Base-by-base conservation (phyloP, 2,888 invertebrate genomes). In the Melinopterus prodromus region DNA sequence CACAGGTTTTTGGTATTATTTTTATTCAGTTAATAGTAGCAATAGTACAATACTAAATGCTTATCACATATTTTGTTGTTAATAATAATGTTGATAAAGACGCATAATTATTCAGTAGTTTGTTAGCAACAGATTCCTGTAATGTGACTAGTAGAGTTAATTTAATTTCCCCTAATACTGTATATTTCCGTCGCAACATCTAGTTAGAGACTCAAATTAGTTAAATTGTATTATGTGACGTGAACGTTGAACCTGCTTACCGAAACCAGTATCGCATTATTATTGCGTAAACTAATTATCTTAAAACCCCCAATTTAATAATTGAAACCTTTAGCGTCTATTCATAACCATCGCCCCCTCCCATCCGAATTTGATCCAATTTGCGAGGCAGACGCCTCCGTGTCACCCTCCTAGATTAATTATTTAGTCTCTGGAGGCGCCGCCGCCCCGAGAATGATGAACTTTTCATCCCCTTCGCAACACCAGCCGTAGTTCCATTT, bases 241-340 rank as follows among this genome's bases (percentile, higher is more conserved):
- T 53, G 53, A 53, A 53, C 9, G 5, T 26, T 53, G 53, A 53
- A 12, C 53, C 53, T 53, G 53, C 53, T 53, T 53, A 53, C 53
- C 53, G 53, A 53, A 53, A 53, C 53, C 71, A 71, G 71, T 16
- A 71, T 69, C 15, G 69, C 69, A 15, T 69, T 69, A 15, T 69
- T 69, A 69, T 71, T 71, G n/a, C n/a, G 14, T 71, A 71, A 71
- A 7, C 71, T 16, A 71, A 71, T 71, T 71, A 26, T n/a, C 71
- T 53, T 53, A 53, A 53, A 53, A 7, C 53, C 53, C 53, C 53
- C 53, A 53, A 53, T 53, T 53, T 53, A 53, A 53, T 53, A 53
- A 53, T 53, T 53, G 53, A 53, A 53, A 53, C 53, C 53, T 53
- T 53, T 53, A 53, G 53, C 7, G 53, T 53, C 53, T 53, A 53